Evolutionary conservation across 2,113 vertebrate species (phyloP).

Genomic region (Erythrolamprus reginae): DNA sequence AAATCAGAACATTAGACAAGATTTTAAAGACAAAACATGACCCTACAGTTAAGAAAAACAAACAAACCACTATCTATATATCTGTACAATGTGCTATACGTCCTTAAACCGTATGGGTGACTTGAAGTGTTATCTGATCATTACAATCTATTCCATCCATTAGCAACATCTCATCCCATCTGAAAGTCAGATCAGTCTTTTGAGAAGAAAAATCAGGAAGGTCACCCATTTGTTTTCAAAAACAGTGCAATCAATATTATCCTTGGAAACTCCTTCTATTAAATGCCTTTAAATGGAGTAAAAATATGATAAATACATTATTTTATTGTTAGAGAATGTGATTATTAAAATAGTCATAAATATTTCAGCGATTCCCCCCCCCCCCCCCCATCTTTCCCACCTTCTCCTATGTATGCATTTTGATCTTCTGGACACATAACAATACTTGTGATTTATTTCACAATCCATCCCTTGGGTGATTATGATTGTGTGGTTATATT

Average conservation of each 20-base stretch:
- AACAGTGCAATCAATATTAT: slow-evolving; percentile 64
- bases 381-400: not conserved
- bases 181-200: slow-evolving; percentile 59
- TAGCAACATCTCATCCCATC: slow-evolving; percentile 71
- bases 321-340: slow-evolving; percentile 65
- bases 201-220: slow-evolving; percentile 63
- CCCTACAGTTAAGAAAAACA: not conserved
- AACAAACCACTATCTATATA: slow-evolving; percentile 2
- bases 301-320: not conserved
- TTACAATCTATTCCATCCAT: slow-evolving; percentile 77
- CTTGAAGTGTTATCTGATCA: slow-evolving; percentile 44
- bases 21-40: slow-evolving; percentile 26
- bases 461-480: not conserved
- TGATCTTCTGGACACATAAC: not conserved
- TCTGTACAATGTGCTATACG: not conserved
- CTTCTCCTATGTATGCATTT: not conserved
- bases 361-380: not conserved
- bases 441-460: not conserved
- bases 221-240: slow-evolving; percentile 70
- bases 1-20: slow-evolving; percentile 3
- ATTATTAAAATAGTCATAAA: slow-evolving; percentile 51
- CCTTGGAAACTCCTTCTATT: slow-evolving; percentile 53
- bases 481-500: not conserved
- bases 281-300: slow-evolving; percentile 50
- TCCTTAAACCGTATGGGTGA: slow-evolving; percentile 23